Evolutionary conservation across 2,888 invertebrate species (phyloP).

Genomic region (Scaptodrosophila latifasciaeformis): DNA sequence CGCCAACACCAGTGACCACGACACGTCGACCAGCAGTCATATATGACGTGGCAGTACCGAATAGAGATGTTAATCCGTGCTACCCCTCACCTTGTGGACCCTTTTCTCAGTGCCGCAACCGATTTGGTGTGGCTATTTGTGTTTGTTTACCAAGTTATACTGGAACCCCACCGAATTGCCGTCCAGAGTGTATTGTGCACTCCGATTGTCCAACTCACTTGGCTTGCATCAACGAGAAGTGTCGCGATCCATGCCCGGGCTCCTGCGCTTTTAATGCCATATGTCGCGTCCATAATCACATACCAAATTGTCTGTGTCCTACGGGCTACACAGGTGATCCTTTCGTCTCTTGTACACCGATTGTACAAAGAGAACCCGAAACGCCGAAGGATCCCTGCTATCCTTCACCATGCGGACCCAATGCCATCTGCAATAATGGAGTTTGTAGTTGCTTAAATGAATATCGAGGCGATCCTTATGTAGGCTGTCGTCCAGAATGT

Average conservation of each 20-base stretch:
- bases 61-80: slow-evolving; percentile 75
- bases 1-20: background rate
- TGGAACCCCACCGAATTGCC: slow-evolving; percentile 79
- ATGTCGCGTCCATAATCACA: slow-evolving; percentile 82
- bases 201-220: slow-evolving; percentile 77
- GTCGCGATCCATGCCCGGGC: slow-evolving; percentile 82
- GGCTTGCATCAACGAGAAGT: slow-evolving; percentile 82
- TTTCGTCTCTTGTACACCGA: slow-evolving; percentile 80
- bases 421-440: slow-evolving; percentile 77
- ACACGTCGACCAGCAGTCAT: slow-evolving; percentile 19
- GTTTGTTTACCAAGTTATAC: slow-evolving; percentile 78
- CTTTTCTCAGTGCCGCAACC: slow-evolving; percentile 81
- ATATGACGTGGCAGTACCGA: slow-evolving; percentile 34
- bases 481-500: slow-evolving; percentile 84
- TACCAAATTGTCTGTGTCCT: slow-evolving; percentile 85
- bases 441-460: slow-evolving; percentile 81
- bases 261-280: slow-evolving; percentile 83
- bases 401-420: slow-evolving; percentile 77
- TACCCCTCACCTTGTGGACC: slow-evolving; percentile 81
- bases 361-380: slow-evolving; percentile 72
- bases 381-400: slow-evolving; percentile 73
- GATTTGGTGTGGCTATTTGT: slow-evolving; percentile 78
- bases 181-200: slow-evolving; percentile 78
- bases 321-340: slow-evolving; percentile 79
- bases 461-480: slow-evolving; percentile 82